Conservation (phyloP, 2,113 vertebrate genomes). For the Tyto alba region DNA sequence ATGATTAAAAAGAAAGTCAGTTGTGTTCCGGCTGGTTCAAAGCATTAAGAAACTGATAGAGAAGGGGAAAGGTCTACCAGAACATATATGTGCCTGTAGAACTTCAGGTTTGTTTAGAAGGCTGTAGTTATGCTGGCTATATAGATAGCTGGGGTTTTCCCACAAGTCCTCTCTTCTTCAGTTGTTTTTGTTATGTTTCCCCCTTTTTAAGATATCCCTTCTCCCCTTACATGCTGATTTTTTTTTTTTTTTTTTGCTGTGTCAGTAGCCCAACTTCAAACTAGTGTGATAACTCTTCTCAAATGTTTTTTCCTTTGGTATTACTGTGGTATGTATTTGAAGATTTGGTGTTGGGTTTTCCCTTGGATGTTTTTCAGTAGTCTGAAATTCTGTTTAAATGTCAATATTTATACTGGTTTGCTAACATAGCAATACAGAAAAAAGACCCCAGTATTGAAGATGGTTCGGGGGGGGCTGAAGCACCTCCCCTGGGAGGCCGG, state of each 20-base stretch:
- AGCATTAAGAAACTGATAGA: not conserved
- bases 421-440: not conserved
- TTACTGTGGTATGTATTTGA: not conserved
- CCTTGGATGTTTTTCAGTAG: not conserved
- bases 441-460: not conserved
- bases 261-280: not conserved
- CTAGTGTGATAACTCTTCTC: not conserved
- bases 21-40: not conserved
- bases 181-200: not conserved
- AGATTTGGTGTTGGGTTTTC: not conserved
- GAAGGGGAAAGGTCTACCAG: not conserved
- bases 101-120: not conserved
- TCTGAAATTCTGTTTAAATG: not conserved
- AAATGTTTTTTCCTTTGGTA: fast-evolving
- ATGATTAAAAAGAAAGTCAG: constrained; percentile 1
- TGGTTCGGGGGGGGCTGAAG: too few relatives aligned
- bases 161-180: not conserved
- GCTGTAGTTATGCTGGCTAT: not conserved
- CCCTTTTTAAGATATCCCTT: not conserved
- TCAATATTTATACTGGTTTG: not conserved
- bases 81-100: not conserved
- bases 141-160: not conserved
- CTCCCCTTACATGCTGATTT: fast-evolving
- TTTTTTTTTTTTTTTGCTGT: not conserved
- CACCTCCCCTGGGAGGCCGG: too few relatives aligned